A percentile compares a stretch with the other conserved stretches of the same genome.
Evolutionary conservation across 2,888 invertebrate species (phyloP).

Genomic region (Oxyscelio sp.): DNA sequence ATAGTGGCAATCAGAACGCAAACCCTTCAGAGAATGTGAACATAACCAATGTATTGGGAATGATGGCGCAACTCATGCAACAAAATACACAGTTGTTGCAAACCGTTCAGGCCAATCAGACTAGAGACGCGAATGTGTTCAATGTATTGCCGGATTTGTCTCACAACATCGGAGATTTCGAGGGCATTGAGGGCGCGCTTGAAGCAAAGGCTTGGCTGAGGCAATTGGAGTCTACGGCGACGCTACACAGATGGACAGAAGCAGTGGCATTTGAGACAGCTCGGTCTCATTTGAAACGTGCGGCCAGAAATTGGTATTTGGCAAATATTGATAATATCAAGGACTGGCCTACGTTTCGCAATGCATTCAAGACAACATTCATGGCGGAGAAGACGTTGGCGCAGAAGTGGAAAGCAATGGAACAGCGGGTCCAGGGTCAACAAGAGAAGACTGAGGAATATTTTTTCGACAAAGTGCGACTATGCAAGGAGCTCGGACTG

Average conservation of each 20-base stretch:
- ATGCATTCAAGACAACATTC: slow-evolving; percentile 36
- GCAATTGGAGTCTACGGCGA: slow-evolving; percentile 16
- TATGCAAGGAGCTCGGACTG: slow-evolving; percentile 43
- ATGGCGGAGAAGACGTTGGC: slow-evolving; percentile 37
- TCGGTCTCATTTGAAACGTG: slow-evolving; percentile 10
- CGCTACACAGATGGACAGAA: slow-evolving; percentile 20
- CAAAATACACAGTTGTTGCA: no score
- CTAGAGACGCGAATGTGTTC: no score
- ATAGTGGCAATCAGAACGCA: no score
- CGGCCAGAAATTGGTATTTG: slow-evolving; percentile 36
- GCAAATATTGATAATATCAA: not conserved
- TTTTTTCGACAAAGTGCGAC: slow-evolving; percentile 33
- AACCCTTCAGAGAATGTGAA: no score
- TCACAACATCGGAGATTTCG: not conserved
- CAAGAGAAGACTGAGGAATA: slow-evolving; percentile 43
- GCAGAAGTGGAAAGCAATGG: slow-evolving; percentile 60
- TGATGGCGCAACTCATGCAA: no score
- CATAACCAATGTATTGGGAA: no score
- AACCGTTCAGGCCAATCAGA: no score
- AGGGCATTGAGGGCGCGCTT: not conserved
- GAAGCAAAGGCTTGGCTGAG: slow-evolving; percentile 19
- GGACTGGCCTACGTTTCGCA: slow-evolving; percentile 23
- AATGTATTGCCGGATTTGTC: slow-evolving; percentile 1
- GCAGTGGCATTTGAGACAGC: slow-evolving; percentile 27
- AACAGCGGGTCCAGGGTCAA: slow-evolving; percentile 20